Conservation (phyloP, 2,888 invertebrate genomes). For the Acleris holmiana region DNA sequence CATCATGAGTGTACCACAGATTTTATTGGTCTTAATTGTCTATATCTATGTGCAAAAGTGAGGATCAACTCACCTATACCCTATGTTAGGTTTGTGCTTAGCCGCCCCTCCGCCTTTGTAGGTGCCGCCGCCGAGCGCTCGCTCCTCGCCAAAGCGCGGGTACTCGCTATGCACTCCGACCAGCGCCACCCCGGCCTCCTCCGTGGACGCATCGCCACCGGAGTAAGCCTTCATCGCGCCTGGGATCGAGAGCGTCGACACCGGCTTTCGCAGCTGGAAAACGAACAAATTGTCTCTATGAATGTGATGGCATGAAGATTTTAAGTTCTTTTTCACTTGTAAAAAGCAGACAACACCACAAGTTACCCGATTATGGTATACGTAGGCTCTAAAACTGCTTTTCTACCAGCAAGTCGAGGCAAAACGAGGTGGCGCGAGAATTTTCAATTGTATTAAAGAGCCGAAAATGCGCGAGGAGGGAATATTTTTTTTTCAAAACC, state of each 20-base stretch:
- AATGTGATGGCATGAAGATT: no score
- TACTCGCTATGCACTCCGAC: slow-evolving; percentile 96
- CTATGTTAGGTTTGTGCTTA: slow-evolving; percentile 97
- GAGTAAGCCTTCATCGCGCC: slow-evolving; percentile 93
- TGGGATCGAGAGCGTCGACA: slow-evolving; percentile 98
- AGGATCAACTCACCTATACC: slow-evolving; percentile 86
- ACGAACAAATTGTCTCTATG: slow-evolving; percentile 1
- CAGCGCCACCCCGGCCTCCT: slow-evolving; percentile 95
- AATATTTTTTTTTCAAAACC: no score
- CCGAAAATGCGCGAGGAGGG: no score
- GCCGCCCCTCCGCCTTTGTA: slow-evolving; percentile 89
- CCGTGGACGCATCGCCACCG: slow-evolving; percentile 85
- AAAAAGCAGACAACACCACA: no score
- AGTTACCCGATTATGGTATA: no score
- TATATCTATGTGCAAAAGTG: not conserved
- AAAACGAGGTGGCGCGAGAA: no score
- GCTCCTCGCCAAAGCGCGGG: slow-evolving; percentile 95
- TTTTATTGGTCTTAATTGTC: not conserved
- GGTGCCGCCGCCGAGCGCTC: slow-evolving; percentile 90
- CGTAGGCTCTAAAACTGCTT: no score
- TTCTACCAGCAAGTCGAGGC: no score
- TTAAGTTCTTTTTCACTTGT: no score
- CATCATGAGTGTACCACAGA: no score
- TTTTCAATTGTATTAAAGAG: no score
- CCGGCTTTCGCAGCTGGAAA: slow-evolving; percentile 97